Percentiles rank a stretch among this genome's conserved stretches.
Evolutionary conservation across 1,140 invertebrate genomes (phyloP).

Genomic region (Doryteuthis pealeii): DNA sequence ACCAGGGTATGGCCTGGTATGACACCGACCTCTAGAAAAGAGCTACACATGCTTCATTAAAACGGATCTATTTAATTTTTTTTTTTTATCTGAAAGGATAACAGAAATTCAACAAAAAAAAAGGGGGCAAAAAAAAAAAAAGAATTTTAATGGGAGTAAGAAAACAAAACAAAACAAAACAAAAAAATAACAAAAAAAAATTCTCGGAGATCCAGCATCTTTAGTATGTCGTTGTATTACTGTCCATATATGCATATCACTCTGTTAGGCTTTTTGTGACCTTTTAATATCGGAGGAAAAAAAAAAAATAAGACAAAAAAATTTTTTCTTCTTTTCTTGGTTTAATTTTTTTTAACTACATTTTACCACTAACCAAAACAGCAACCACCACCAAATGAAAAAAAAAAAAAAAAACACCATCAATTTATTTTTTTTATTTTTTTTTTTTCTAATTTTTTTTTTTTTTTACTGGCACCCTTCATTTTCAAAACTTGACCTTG

Average conservation of each 20-base stretch:
- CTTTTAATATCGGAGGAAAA: not conserved
- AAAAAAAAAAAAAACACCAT: too few relatives aligned
- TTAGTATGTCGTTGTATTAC: too few relatives aligned
- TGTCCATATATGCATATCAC: not conserved
- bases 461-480: too few relatives aligned
- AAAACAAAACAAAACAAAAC: not conserved
- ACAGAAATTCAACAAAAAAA: too few relatives aligned
- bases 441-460: too few relatives aligned
- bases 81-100: not conserved
- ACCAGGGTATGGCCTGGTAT: constrained; percentile 90
- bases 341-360: not conserved
- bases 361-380: not conserved
- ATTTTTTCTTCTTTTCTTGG: not conserved
- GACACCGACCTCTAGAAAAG: constrained; percentile 84
- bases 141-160: not conserved
- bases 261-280: not conserved
- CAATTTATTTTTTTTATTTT: too few relatives aligned
- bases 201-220: not conserved
- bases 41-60: not conserved
- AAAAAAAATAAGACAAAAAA: too few relatives aligned
- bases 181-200: not conserved
- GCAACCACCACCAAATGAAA: not conserved
- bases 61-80: not conserved
- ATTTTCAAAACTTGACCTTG: too few relatives aligned
- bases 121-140: not conserved